phyloP scores from a whole-genome alignment of 2,113 vertebrate genomes.

The Crotophaga sulcirostris region DNA sequence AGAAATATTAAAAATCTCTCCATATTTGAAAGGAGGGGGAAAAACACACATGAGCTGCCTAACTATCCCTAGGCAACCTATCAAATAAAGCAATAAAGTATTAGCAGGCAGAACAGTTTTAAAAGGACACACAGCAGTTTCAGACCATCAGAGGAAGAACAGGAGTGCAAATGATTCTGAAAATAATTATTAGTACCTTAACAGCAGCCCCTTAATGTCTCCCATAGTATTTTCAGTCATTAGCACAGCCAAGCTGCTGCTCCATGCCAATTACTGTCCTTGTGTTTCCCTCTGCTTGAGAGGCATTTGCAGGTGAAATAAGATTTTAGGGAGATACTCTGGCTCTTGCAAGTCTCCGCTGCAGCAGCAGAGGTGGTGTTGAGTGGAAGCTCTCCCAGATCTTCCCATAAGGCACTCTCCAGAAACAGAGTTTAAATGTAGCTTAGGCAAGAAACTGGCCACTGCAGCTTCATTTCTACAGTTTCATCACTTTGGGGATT shows the following conservation, averaged over 20 bases:
- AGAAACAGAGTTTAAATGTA: neutral
- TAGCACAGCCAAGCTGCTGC: neutral
- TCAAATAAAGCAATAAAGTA: constrained; percentile 56
- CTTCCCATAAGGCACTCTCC: accelerated
- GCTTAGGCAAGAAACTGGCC: neutral
- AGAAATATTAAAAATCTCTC: constrained; percentile 56
- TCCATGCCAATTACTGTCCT: neutral
- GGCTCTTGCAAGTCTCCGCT: neutral
- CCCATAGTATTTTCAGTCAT: constrained; percentile 19
- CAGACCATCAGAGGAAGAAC: constrained; percentile 24
- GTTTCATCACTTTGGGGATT: neutral
- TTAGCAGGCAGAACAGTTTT: constrained; percentile 12
- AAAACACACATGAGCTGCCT: neutral
- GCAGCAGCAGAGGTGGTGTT: neutral
- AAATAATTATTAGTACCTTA: constrained; percentile 51
- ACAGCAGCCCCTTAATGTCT: constrained; percentile 33
- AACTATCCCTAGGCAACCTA: constrained; percentile 42
- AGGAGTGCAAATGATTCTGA: constrained; percentile 41
- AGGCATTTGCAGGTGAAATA: neutral
- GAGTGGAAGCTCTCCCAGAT: neutral
- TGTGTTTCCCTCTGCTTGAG: neutral
- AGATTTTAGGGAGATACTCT: neutral
- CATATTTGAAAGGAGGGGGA: neutral
- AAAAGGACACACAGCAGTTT: constrained; percentile 39
- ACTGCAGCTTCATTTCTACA: neutral